Evolutionary conservation across 2,113 vertebrate genomes (phyloP), one percentile per base, ranked within the genome.

Genomic region (Serilophus lunatus): DNA sequence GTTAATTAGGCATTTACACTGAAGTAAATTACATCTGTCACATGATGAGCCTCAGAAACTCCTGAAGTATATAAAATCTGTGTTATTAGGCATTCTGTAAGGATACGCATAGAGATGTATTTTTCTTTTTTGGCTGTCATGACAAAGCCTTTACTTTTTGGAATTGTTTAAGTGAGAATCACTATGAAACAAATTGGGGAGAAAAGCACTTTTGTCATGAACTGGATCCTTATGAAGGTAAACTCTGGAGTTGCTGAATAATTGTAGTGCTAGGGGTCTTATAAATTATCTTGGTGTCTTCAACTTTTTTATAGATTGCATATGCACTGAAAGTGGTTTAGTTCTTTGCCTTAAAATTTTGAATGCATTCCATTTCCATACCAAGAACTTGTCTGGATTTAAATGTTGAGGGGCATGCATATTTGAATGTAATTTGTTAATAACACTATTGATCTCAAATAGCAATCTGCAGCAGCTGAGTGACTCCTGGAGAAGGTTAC

Each of bases 1-100:
- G 77, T 96, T 95, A 97, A 96, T 97, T 96, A 95, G 93, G 47
- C 47, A 82, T 86, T 97, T 95, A 77, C 82, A 79, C 80, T 95
- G 77, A 87, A 70, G 71, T 92, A 86, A 91, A 86, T 90, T 86
- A 59, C 89, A 79, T 90, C 93, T 97, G 92, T 78, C 86, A 82
- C 82, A 86, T 65, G 53, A 69, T 80, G 90, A 76, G 69, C 60
- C 83, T 89, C 71, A 75, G 72, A 51, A 92, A 63, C 77, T 93
- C 78, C 60, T 81, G 26, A 89, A 90, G 38, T 96, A 15, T 38
- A 87, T 68, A 68, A 90, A 91, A 88, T 91, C 51, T 69, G 36
- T 76, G 61, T 35, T 61, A 45, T 7, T 71, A 65, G 63, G 17
- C 38, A 42, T 13, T 63, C 16, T n/a, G 3, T 57, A 71, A 49